phyloP scores from a whole-genome alignment of 2,113 vertebrate species.

The Hyperoodon ampullatus region DNA sequence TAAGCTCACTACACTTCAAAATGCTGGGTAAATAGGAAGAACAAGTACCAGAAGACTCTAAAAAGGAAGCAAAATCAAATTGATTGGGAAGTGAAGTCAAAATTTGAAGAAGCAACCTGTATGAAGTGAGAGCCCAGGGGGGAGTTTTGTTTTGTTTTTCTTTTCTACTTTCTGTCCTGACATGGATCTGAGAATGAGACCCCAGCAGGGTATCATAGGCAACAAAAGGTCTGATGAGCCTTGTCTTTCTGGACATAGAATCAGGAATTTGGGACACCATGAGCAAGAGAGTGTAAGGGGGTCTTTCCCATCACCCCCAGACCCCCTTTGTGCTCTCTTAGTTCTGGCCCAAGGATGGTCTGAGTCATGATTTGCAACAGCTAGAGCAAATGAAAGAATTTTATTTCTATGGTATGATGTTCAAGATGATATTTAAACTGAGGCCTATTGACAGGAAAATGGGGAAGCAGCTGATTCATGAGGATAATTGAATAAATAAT shows the following conservation, averaged over 20 bases:
- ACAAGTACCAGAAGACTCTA: neutral
- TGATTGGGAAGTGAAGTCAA: neutral
- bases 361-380: neutral
- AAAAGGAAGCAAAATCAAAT: neutral
- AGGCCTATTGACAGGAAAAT: neutral
- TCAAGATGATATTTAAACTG: neutral
- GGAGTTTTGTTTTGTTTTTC: neutral
- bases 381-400: neutral
- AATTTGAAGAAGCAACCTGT: neutral
- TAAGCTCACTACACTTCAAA: neutral
- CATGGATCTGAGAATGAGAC: neutral
- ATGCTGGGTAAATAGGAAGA: neutral
- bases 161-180: neutral
- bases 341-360: neutral
- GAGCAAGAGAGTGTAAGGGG: neutral
- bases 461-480: neutral
- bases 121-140: neutral
- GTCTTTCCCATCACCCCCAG: rapidly evolving
- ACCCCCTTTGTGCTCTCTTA: neutral
- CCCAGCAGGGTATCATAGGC: neutral
- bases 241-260: neutral
- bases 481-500: neutral
- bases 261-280: too few relatives aligned
- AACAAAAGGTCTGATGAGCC: neutral
- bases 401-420: neutral